phyloP scores from a whole-genome alignment of 1,140 invertebrate genomes.

The Chlorops oryzae region DNA sequence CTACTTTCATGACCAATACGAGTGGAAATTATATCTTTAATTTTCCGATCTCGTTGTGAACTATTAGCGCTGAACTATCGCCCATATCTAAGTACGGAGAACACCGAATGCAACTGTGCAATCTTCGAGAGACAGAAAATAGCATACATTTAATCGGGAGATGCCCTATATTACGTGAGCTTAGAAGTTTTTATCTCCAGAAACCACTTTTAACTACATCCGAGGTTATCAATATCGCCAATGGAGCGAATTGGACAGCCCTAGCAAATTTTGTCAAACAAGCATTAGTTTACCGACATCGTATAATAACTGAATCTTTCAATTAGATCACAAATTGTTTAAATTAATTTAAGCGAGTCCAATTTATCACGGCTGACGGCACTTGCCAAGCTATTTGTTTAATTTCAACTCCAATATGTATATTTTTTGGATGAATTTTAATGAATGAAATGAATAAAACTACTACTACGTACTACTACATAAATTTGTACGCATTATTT shows the following conservation, averaged over 20 bases:
- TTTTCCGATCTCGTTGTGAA: not conserved
- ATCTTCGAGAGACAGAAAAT: not conserved
- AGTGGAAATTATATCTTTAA: too few relatives aligned
- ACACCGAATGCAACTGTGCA: not conserved
- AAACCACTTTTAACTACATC: not conserved
- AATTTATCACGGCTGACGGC: too few relatives aligned
- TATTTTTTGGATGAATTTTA: too few relatives aligned
- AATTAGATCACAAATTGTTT: too few relatives aligned
- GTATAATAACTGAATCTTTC: not conserved
- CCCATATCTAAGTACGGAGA: not conserved
- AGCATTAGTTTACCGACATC: not conserved
- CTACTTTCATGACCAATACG: not conserved
- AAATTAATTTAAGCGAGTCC: too few relatives aligned
- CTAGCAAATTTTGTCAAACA: not conserved
- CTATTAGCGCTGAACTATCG: too few relatives aligned
- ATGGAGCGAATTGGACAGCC: constrained; percentile 1
- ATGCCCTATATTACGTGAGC: not conserved
- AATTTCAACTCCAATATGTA: too few relatives aligned
- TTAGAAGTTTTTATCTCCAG: not conserved
- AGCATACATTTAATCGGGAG: not conserved
- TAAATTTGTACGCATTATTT: too few relatives aligned
- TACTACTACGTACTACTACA: too few relatives aligned
- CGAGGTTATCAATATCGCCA: not conserved
- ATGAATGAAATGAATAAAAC: too few relatives aligned
- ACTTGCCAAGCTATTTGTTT: too few relatives aligned